Conservation (phyloP, 2,113 vertebrate genomes). For the Puma concolor region DNA sequence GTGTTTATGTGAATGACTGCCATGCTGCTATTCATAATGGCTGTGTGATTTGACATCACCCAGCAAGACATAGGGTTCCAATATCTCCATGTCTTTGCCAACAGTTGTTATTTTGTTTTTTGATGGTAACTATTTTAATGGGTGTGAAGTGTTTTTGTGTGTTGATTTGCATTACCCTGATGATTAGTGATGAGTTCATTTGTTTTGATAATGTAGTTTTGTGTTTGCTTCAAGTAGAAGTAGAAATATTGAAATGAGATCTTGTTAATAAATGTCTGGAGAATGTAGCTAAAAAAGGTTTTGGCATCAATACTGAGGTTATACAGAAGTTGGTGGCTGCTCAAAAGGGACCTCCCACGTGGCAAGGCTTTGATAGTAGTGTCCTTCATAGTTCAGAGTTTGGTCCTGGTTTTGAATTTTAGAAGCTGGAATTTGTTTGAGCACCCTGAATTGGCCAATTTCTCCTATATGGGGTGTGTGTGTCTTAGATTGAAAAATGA, state of each 20-base stretch:
- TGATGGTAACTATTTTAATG: background rate
- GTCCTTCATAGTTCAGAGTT: background rate
- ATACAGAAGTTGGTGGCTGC: background rate
- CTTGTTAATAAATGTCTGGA: background rate
- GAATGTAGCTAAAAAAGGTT: background rate
- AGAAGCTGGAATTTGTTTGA: background rate
- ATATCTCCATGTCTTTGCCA: background rate
- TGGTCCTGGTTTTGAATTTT: background rate
- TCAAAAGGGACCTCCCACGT: background rate
- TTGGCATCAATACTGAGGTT: background rate
- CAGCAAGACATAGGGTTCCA: background rate
- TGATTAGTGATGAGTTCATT: background rate
- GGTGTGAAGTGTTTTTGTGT: background rate
- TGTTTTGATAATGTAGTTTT: background rate
- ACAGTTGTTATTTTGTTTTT: background rate
- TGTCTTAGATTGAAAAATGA: too few relatives aligned
- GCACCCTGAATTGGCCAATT: background rate
- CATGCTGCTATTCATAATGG: background rate
- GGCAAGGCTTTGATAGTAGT: background rate
- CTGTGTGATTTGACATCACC: background rate
- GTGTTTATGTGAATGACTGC: background rate
- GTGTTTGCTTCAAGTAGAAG: background rate
- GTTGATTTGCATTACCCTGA: background rate
- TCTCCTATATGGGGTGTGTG: background rate
- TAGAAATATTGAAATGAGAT: background rate